phyloP scores from a whole-genome alignment of 92 coral and sea anemone genomes.

The Zoanthus sansibaricus region DNA sequence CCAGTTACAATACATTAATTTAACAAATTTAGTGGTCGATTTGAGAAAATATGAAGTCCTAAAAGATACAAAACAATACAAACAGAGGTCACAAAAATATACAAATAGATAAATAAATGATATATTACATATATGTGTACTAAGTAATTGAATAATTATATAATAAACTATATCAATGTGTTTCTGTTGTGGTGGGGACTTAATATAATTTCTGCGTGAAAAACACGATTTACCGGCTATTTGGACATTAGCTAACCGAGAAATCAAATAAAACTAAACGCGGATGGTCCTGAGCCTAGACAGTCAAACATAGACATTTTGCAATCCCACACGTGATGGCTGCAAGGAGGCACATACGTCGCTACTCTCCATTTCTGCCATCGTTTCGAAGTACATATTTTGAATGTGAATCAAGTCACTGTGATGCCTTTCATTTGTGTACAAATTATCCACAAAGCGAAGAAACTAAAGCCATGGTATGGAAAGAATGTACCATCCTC shows the following conservation, averaged over 20 bases:
- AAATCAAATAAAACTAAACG: constrained; percentile 6
- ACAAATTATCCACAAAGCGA: constrained; percentile 27
- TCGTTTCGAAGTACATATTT: constrained; percentile 14
- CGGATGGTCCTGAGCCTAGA: constrained; percentile 28
- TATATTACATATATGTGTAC: too few relatives aligned
- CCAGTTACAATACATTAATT: too few relatives aligned
- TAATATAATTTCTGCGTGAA: neutral
- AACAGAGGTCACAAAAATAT: too few relatives aligned
- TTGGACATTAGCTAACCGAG: constrained; percentile 7
- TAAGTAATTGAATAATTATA: neutral
- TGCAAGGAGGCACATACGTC: constrained; percentile 26
- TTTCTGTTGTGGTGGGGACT: constrained; percentile 8
- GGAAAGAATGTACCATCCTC: constrained; percentile 27
- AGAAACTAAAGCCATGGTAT: constrained; percentile 29
- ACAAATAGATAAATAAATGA: too few relatives aligned
- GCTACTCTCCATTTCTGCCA: constrained; percentile 5
- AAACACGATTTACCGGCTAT: constrained; percentile 18
- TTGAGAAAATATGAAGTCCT: too few relatives aligned
- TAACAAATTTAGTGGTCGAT: too few relatives aligned
- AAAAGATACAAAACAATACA: too few relatives aligned
- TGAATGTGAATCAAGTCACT: constrained; percentile 29
- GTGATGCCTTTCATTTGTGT: constrained; percentile 17
- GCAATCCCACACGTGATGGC: constrained; percentile 20
- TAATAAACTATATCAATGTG: neutral
- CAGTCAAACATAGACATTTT: constrained; percentile 31